These are phyloP conservation scores for Lithodes maja DNA, from an alignment of 2,888 invertebrate species.

Conservation along the genomic window DNA sequence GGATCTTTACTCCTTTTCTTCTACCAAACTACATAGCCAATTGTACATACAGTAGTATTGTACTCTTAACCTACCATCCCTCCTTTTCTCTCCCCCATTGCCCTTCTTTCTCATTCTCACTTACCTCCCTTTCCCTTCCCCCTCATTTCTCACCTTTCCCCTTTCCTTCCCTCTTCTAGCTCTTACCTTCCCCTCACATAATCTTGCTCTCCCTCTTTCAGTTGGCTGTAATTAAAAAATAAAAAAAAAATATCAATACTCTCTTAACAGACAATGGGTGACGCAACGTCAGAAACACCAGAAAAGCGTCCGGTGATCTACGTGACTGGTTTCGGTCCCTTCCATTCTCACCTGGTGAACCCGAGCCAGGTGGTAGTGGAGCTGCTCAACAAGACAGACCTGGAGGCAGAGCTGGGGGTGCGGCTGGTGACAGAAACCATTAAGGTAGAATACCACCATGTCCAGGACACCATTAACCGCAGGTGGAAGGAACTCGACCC, in stretches of 20 bases:
- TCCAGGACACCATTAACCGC: slow-evolving; percentile 80
- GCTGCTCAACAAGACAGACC: slow-evolving; percentile 77
- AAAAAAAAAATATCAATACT: not conserved
- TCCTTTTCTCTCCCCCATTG: too few species aligned
- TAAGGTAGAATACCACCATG: slow-evolving; percentile 84
- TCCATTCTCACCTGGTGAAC: slow-evolving; percentile 82
- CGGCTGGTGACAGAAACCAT: slow-evolving; percentile 80
- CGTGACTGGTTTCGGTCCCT: slow-evolving; percentile 89
- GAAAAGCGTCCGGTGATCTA: slow-evolving; percentile 53
- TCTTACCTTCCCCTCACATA: too few species aligned
- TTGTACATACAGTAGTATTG: too few species aligned
- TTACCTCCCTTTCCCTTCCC: too few species aligned
- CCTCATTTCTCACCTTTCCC: too few species aligned
- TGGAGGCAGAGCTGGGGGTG: slow-evolving; percentile 77
- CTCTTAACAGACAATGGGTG: slow-evolving; percentile 11
- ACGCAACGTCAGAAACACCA: slow-evolving; percentile 1
- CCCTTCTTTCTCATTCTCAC: too few species aligned
- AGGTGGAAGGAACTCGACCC: slow-evolving; percentile 84
- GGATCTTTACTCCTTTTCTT: too few species aligned
- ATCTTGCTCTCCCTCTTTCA: too few species aligned
- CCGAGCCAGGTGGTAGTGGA: slow-evolving; percentile 90
- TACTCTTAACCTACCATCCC: too few species aligned
- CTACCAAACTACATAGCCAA: too few species aligned
- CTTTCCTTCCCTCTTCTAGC: too few species aligned
- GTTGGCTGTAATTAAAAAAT: too few species aligned